Base-by-base conservation (phyloP, 2,888 invertebrate species). In the Acanthopleura granulata region DNA sequence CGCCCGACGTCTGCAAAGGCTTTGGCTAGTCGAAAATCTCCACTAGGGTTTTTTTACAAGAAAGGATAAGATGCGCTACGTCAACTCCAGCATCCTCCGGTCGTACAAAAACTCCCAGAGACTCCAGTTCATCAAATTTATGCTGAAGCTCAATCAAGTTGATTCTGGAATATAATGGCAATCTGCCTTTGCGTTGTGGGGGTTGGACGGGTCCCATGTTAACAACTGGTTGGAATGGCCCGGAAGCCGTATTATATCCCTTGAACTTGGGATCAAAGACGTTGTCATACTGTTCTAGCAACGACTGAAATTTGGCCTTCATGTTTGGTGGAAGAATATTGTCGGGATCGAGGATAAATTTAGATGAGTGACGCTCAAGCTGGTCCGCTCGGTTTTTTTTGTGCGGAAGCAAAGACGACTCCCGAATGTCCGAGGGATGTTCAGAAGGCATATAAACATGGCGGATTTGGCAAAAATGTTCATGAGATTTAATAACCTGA, bases 131-230 rank as follows among this genome's bases (percentile, higher is more conserved):
- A 74, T 83, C 77, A 76, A 78, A 82, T 30, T 77, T 81, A 16
- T 78, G 40, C 73, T 81, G 81, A 15, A 83, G 72, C 57, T 81
- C 57, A 51, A n/a, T n/a, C n/a, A n/a, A 83, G 75, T 27, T 78
- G 77, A 62, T 83, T 0, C 78, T 66, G 22, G 79, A 69, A 71
- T 84, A 82, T 49, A 80, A 80, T 1, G 83, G 82, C 12, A 81
- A 49, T 6, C 80, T 51, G 18, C 82, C 82, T 73, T 84, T 83
- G 14, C 80, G 72, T 74, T 81, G 82, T 12, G 83, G 81, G 14
- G 81, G 82, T 62, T 77, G 79, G 16, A 78, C 76, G 62, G 82
- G 82, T 49, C 82, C 81, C 83, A 82, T 82, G 69, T 82, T 82
- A 6, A 83, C 77, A 15, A n/a, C n/a, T n/a, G n/a, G n/a, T n/a